Conservation (phyloP, 2,797 vertebrate genomes). For the Pseudochaenichthys georgianus region DNA sequence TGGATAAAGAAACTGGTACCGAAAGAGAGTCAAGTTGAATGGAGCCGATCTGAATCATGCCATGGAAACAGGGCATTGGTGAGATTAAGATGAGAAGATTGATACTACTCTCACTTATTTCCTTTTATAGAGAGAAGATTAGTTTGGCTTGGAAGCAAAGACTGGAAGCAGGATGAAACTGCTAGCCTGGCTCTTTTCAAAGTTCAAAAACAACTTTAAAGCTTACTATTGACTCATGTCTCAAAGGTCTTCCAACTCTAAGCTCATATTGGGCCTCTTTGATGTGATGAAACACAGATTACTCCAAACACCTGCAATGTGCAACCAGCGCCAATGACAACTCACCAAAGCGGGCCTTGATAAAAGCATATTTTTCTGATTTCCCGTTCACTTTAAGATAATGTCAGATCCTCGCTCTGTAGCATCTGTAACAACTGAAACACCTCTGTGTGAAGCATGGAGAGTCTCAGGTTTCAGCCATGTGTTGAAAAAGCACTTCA, state of each 20-base stretch:
- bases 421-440: conserved; percentile 34
- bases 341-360: conserved; percentile 27
- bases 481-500: conserved; percentile 47
- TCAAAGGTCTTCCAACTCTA: conserved; percentile 33
- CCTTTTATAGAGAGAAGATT: neutral
- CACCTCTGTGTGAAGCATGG: conserved; percentile 21
- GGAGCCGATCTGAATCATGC: too few species aligned
- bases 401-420: conserved; percentile 33
- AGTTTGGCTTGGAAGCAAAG: conserved; percentile 6
- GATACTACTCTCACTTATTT: neutral
- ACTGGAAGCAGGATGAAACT: neutral
- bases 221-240: conserved; percentile 1
- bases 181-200: neutral
- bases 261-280: conserved; percentile 30
- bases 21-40: too few species aligned
- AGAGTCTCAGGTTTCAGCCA: conserved; percentile 27
- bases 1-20: too few species aligned
- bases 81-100: neutral
- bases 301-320: conserved; percentile 42
- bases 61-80: too few species aligned
- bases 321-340: conserved; percentile 35
- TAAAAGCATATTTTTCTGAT: conserved; percentile 48
- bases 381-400: conserved; percentile 39
- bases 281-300: conserved; percentile 46
- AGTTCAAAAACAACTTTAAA: neutral